These are phyloP conservation scores for Anguilla obscura DNA, from an alignment of 2,797 vertebrate genomes.

Conservation along the genomic window DNA sequence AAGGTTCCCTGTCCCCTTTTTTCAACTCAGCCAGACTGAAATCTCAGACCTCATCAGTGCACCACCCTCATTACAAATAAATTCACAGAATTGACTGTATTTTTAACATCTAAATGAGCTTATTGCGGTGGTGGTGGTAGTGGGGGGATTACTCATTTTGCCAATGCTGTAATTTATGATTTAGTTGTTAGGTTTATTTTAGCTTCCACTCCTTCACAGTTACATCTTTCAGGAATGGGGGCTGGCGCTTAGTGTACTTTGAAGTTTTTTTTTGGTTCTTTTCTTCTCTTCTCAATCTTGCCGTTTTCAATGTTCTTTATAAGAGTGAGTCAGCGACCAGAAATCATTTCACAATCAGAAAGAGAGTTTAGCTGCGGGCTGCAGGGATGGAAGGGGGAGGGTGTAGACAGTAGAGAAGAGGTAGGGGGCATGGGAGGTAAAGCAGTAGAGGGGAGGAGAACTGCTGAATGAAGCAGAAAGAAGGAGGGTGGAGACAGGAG, in stretches of 20 bases:
- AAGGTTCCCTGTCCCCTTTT: not conserved
- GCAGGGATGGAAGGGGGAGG: not conserved
- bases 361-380: not conserved
- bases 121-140: not conserved
- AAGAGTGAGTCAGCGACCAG: not conserved
- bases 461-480: constrained; percentile 28
- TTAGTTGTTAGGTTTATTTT: constrained; percentile 2
- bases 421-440: constrained; percentile 31
- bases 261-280: not conserved
- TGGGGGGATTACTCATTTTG: not conserved
- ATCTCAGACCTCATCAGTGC: not conserved
- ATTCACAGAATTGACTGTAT: not conserved
- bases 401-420: not conserved
- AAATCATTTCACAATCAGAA: not conserved
- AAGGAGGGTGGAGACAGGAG: not conserved
- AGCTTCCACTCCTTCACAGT: constrained; percentile 4
- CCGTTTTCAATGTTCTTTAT: not conserved
- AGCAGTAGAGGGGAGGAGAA: constrained; percentile 45
- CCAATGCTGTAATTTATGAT: not conserved
- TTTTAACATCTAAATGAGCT: not conserved
- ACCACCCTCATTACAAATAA: not conserved
- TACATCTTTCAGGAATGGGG: constrained; percentile 16
- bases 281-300: not conserved
- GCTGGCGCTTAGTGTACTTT: not conserved
- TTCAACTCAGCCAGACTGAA: not conserved